Base-by-base conservation (phyloP, 1,140 invertebrate genomes). In the Ostrea edulis region DNA sequence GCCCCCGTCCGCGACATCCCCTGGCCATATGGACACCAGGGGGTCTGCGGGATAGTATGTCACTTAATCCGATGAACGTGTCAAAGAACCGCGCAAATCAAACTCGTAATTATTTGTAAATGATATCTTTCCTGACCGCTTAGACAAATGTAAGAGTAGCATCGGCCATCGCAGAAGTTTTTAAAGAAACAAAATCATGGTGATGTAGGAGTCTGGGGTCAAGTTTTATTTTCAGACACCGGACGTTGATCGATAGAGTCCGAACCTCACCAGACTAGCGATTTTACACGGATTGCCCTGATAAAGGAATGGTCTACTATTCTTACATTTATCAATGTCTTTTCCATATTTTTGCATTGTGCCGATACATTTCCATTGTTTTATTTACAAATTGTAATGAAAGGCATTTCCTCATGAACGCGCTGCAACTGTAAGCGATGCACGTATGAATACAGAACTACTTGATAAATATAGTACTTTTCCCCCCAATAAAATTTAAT, bases 51-150 rank as follows among this genome's bases (percentile, higher is more conserved):
- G 68, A 77, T 77, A 29, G 25, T 77, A 77, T 77, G 25, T 77
- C 68, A 77, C 68, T 77, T 25, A 25, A 77, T 77, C 8, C 22
- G 55, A 5, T 17, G 55, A 62, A n/a, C 7, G 55, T 62, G 55
- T 17, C 55, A 77, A 29, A 77, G 68, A 77, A 77, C 2, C 68
- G 22, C 17, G 68, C 22, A 29, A 35, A 77, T 29, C 68, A 77
- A 77, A 77, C 68, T 77, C 29, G 68, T 77, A 77, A 77, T 77
- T 77, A 77, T 77, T 35, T 35, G 68, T 77, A 77, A 77, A 29
- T 77, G 68, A 77, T 77, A 77, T 77, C 68, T 77, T 35, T 17
- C 25, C 29, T 35, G n/a, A 62, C 68, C 22, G 14, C 68, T 25
- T 35, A 29, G 12, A 35, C 68, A 25, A 25, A 25, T 29, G 22